These are phyloP conservation scores for Urocolius indicus DNA, from an alignment of 2,113 vertebrate species.

Conservation along the genomic window DNA sequence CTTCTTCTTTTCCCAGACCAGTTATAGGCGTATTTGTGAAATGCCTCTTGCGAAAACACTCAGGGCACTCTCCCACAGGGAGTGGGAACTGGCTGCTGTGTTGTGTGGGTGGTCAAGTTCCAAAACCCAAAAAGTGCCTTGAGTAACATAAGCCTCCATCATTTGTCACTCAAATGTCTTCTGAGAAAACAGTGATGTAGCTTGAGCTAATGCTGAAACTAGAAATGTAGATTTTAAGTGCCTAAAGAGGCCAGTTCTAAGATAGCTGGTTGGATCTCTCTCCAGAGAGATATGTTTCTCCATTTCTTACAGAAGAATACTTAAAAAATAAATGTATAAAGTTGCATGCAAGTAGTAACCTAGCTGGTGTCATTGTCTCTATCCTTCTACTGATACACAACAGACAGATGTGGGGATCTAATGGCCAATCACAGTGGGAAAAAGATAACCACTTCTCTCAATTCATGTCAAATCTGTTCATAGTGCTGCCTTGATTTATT, in stretches of 20 bases:
- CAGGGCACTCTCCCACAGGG: neutral
- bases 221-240: neutral
- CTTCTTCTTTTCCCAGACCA: conserved; percentile 27
- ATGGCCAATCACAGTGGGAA: neutral
- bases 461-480: neutral
- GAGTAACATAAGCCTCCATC: neutral
- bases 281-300: neutral
- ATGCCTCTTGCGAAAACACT: neutral
- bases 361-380: neutral
- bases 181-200: neutral
- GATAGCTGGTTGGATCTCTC: neutral
- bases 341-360: neutral
- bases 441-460: neutral
- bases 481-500: neutral
- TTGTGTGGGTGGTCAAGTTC: neutral
- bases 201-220: neutral
- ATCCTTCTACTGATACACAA: neutral
- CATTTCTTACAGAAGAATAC: neutral
- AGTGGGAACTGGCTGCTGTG: neutral
- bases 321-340: neutral
- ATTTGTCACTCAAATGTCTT: neutral
- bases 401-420: neutral
- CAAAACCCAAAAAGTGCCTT: neutral
- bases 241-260: neutral
- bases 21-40: neutral